Evolutionary conservation across 2,797 vertebrate genomes (phyloP).

Genomic region (Oreochromis grahami): DNA sequence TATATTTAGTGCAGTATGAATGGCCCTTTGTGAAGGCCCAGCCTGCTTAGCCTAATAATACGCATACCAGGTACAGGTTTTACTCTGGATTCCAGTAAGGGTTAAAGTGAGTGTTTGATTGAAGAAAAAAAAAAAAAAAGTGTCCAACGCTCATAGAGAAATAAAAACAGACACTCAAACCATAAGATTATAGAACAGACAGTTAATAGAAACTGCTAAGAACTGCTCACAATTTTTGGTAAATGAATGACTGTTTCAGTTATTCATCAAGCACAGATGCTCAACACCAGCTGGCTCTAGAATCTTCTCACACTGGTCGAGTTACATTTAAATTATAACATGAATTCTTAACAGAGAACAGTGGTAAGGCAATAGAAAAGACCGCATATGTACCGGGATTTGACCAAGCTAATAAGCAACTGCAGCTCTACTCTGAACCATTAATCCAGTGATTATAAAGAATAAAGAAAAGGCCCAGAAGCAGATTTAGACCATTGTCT

Average conservation of each 20-base stretch:
- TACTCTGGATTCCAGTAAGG: slow-evolving; percentile 25
- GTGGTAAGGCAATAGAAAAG: background rate
- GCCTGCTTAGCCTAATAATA: slow-evolving; percentile 42
- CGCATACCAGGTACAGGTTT: slow-evolving; percentile 39
- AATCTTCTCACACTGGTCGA: background rate
- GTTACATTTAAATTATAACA: background rate
- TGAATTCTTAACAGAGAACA: background rate
- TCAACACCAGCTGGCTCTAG: background rate
- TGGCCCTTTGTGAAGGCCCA: slow-evolving; percentile 50
- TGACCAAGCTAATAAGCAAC: background rate
- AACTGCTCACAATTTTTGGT: background rate
- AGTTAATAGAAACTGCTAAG: background rate
- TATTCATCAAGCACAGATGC: background rate
- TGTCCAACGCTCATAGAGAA: background rate
- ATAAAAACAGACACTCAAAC: background rate
- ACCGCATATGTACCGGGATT: background rate
- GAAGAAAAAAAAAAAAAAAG: background rate
- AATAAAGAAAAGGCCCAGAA: background rate
- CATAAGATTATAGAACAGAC: background rate
- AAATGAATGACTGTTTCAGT: background rate
- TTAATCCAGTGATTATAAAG: background rate
- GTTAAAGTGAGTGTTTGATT: slow-evolving; percentile 10
- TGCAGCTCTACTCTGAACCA: background rate
- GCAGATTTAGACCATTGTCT: background rate
- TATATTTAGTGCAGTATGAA: slow-evolving; percentile 38